Base-by-base conservation (phyloP, 37 sponge, comb jelly and placozoan genomes). In the Chondrilla cf. caribensis region DNA sequence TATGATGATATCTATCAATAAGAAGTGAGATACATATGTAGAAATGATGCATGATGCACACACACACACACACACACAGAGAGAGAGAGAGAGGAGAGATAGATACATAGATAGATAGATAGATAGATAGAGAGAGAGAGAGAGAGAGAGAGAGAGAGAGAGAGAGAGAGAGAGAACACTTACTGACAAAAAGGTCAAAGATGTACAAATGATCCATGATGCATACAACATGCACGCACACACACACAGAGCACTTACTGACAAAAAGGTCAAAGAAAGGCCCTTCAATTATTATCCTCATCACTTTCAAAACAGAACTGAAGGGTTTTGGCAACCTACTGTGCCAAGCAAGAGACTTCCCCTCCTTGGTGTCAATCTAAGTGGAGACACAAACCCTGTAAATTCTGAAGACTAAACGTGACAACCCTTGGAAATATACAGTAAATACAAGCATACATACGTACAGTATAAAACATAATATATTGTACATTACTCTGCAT, bases 1-100 rank as follows among this genome's bases (percentile, higher is more conserved):
- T 0, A 87, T 68, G 37, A 87, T 62, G 0, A 80, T 14, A 62
- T 81, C 91, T 90, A 77, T 15, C 72, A 35, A n/a, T 11, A 79
- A 22, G 59, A 24, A 7, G 19, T 33, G 58, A 55, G 5, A 58
- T 21, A 15, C 35, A 60, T 37, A 33, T 25, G 17, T 58, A 25
- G 25, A 36, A 33, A 72, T 37, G 4, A n/a, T n/a, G 42, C n/a
- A n/a, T n/a, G n/a, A n/a, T n/a, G n/a, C n/a, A n/a, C n/a, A n/a
- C n/a, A n/a, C n/a, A n/a, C n/a, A n/a, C n/a, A n/a, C n/a, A n/a
- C n/a, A n/a, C n/a, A n/a, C n/a, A n/a, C n/a, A n/a, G n/a, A n/a
- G n/a, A n/a, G n/a, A n/a, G n/a, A n/a, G n/a, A n/a, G n/a, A n/a
- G n/a, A n/a, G n/a, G n/a, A n/a, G n/a, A n/a, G n/a, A n/a, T n/a